These are phyloP conservation scores for Marisa cornuarietis DNA, from an alignment of 1,140 invertebrate species.

Conservation along the genomic window DNA sequence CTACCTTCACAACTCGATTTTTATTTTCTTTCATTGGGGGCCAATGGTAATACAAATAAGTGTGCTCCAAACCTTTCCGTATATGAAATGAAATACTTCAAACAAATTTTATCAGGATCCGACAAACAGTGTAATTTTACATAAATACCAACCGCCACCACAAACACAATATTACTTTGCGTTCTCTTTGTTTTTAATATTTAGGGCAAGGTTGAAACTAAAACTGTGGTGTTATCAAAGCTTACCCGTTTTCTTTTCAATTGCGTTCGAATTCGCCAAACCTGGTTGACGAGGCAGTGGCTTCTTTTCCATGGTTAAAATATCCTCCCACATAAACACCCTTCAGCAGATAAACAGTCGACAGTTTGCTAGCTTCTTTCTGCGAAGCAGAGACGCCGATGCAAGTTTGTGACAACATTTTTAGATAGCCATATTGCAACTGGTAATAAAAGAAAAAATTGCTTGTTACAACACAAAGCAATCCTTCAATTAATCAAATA, in stretches of 20 bases:
- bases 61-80: too few relatives aligned
- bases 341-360: background rate
- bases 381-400: conserved; percentile 35
- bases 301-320: conserved; percentile 77
- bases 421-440: conserved; percentile 29
- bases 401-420: conserved; percentile 16
- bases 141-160: too few relatives aligned
- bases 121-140: too few relatives aligned
- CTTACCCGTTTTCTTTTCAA: conserved; percentile 77
- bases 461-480: conserved; percentile 1
- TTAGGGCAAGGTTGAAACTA: too few relatives aligned
- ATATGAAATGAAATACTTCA: too few relatives aligned
- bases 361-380: conserved; percentile 21
- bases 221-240: too few relatives aligned
- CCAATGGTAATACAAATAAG: too few relatives aligned
- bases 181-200: too few relatives aligned
- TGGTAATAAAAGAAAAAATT: conserved; percentile 22
- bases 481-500: background rate
- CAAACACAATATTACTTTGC: too few relatives aligned
- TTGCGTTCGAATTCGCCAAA: conserved; percentile 73
- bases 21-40: too few relatives aligned
- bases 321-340: conserved; percentile 68
- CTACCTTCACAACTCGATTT: too few relatives aligned
- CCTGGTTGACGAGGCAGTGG: conserved; percentile 70
- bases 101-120: too few relatives aligned